Percentiles rank a stretch among this genome's conserved stretches.
phyloP scores from a whole-genome alignment of 2,888 invertebrate species.

The Galeruca laticollis region DNA sequence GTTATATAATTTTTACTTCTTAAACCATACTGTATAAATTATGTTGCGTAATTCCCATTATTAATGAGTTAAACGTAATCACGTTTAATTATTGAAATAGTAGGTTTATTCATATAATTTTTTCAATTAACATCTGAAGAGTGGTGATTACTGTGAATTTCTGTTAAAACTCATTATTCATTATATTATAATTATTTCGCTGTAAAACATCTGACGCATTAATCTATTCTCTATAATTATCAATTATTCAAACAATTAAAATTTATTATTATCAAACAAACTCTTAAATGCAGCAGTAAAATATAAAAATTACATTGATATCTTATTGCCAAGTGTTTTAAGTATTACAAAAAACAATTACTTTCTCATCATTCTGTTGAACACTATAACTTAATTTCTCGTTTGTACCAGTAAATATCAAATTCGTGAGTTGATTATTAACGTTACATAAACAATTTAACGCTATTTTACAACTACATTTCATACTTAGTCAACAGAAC shows the following conservation, averaged over 20 bases:
- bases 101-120: not conserved
- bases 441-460: slow-evolving; percentile 37
- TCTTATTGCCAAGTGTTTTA: not conserved
- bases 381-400: not conserved
- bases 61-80: not conserved
- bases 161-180: slow-evolving; percentile 11
- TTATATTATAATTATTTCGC: not conserved
- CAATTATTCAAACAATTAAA: slow-evolving; percentile 3
- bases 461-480: slow-evolving; percentile 22
- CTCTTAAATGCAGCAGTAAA: not conserved
- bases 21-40: not conserved
- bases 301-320: not conserved
- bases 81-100: not conserved
- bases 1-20: not conserved
- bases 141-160: slow-evolving; percentile 6
- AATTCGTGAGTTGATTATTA: slow-evolving; percentile 46
- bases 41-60: not conserved
- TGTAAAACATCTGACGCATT: slow-evolving; percentile 3
- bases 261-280: not conserved
- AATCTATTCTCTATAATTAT: slow-evolving; percentile 1
- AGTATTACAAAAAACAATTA: not conserved
- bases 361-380: not conserved
- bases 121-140: slow-evolving; percentile 7
- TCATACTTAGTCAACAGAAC: slow-evolving; percentile 17
- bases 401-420: slow-evolving; percentile 40